phyloP scores from a whole-genome alignment of 2,113 vertebrate genomes.

The Mus musculus region GRCm39 chr19:24553001-24553500 shows the following conservation, averaged over 20 bases:
- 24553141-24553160: neutral
- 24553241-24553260: neutral
- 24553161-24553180: neutral
- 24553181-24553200: neutral
- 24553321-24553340: neutral
- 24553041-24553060: neutral
- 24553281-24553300: neutral
- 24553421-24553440: neutral
- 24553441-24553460: neutral
- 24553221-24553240: neutral
- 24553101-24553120: neutral
- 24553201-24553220: neutral
- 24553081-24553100: neutral
- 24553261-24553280: neutral
- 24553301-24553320: neutral
- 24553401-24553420: conserved; percentile 3
- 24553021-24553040: neutral
- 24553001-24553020: neutral
- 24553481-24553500: neutral
- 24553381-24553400: neutral
- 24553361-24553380: neutral
- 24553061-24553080: neutral
- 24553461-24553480: neutral
- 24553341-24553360: neutral
- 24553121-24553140: too few relatives aligned